Evolutionary conservation across 2,113 vertebrate genomes (phyloP).

Genomic region (Salminus brasiliensis): DNA sequence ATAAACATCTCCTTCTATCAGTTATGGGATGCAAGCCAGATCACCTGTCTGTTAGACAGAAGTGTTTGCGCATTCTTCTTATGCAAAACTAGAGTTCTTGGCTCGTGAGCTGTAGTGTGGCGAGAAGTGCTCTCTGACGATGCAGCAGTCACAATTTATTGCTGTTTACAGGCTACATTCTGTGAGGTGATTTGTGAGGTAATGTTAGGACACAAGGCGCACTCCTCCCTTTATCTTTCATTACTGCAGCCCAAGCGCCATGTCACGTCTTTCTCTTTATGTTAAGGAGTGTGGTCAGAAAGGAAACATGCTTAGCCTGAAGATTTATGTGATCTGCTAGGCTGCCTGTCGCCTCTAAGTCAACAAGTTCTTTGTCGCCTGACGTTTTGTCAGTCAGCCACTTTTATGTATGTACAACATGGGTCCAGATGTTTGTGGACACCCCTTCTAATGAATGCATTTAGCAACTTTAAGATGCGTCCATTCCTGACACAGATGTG

Average conservation of each 20-base stretch:
- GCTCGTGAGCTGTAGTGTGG: too few species aligned
- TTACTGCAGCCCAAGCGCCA: slow-evolving; percentile 14
- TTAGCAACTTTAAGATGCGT: too few species aligned
- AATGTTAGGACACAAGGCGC: not conserved
- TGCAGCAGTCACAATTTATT: not conserved
- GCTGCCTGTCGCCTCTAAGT: not conserved
- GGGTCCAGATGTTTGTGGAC: too few species aligned
- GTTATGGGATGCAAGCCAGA: not conserved
- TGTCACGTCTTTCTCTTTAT: not conserved
- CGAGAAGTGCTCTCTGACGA: not conserved
- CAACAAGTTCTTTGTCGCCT: not conserved
- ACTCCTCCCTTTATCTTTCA: not conserved
- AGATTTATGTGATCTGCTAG: not conserved
- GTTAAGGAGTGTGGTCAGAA: not conserved
- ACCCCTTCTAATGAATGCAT: too few species aligned
- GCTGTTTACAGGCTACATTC: not conserved
- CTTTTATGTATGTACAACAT: too few species aligned
- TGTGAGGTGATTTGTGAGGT: not conserved
- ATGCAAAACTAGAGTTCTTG: not conserved
- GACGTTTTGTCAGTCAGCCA: too few species aligned
- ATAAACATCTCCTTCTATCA: slow-evolving; percentile 1
- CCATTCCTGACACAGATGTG: too few species aligned
- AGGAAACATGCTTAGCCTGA: not conserved
- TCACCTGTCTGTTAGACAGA: not conserved
- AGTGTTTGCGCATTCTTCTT: not conserved